Evolutionary conservation across 30 jellyfish, hydroid and myxozoan genomes (phyloP), one percentile per base, ranked within the genome.

Genomic region (Turritopsis dohrnii): DNA sequence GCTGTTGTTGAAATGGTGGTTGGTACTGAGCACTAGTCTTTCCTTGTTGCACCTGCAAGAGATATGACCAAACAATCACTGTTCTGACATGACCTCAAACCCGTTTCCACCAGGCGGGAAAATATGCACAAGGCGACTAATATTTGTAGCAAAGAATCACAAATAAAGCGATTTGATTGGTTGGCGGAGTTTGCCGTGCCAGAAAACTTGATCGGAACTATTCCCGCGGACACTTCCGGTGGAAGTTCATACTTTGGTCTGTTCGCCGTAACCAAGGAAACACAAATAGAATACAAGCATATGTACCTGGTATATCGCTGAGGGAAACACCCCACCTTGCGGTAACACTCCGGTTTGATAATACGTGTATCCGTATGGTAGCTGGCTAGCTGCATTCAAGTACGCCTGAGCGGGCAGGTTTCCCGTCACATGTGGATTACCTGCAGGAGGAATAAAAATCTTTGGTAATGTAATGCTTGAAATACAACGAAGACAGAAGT

Each of bases 281-380:
- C 60, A 41, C 60, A n/a, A n/a, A n/a, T n/a, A n/a, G 23, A n/a
- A n/a, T n/a, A n/a, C n/a, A n/a, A n/a, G n/a, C n/a, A n/a, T n/a
- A n/a, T n/a, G n/a, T n/a, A 77, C 85, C 71, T 77, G 85, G 85
- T 77, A 77, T 20, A 77, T 60, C 17, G 31, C 77, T 13, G 94
- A 84, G 9, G 92, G 87, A 83, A 85, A 90, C 8, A 89, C 81
- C 23, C 87, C 96, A 72, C 76, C 89, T n/a, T 88, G 71, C 18
- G 95, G 91, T 76, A 87, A 74, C 66, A 90, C 94, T 20, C 96
- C 96, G 29, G 96, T 93, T 23, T 85, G 95, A 60, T 85, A 85
- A 54, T 80, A 80, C 52, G 86, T 53, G 79, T 23, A 80, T 21
- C 86, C 87, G 65, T 16, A 80, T 23, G 83, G 87, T 53, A 52